phyloP scores from a whole-genome alignment of 2,113 vertebrate genomes.

The Cacatua alba region DNA sequence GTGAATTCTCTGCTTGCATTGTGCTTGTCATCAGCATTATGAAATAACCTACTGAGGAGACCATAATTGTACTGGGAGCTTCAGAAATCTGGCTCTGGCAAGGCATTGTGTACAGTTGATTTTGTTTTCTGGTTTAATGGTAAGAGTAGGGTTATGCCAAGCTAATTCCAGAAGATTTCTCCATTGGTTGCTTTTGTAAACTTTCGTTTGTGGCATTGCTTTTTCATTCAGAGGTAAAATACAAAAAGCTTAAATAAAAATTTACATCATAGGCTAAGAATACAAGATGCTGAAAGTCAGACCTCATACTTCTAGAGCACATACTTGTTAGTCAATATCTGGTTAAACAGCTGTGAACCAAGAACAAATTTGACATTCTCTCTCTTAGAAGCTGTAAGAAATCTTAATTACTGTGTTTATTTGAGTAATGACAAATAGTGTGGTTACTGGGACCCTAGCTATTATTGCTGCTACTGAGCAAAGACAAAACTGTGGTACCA shows the following conservation, averaged over 20 bases:
- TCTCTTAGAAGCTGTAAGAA: background rate
- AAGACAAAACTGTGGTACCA: background rate
- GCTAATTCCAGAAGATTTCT: background rate
- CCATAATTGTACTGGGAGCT: fast-evolving
- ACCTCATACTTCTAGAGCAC: background rate
- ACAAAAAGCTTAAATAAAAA: background rate
- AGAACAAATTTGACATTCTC: background rate
- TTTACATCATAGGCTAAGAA: background rate
- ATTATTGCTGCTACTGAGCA: background rate
- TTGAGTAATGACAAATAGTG: background rate
- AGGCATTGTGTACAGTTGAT: fast-evolving
- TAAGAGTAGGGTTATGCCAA: background rate
- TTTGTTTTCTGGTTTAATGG: background rate
- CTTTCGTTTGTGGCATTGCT: background rate
- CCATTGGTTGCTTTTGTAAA: background rate
- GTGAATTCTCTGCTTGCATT: background rate
- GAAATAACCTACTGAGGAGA: background rate
- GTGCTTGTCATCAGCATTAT: background rate
- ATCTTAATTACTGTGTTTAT: background rate
- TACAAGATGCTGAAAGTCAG: background rate
- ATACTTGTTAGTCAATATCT: background rate
- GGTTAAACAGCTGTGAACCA: background rate
- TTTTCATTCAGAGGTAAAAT: background rate
- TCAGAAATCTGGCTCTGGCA: background rate
- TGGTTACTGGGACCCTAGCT: background rate